phyloP scores from a whole-genome alignment of 2,888 invertebrate species.

The Synanthedon tipuliformis region DNA sequence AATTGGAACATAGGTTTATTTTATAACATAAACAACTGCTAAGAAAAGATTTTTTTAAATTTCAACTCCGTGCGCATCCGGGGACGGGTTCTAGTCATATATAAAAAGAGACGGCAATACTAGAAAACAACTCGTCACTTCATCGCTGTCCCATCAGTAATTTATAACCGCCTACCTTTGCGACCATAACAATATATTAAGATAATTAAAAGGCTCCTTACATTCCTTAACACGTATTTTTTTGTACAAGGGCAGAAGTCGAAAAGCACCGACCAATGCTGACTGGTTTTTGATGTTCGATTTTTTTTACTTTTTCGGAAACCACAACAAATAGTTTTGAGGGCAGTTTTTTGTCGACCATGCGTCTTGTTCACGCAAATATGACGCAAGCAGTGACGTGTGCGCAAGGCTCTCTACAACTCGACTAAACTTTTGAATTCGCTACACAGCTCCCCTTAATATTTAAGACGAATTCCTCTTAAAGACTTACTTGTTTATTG shows the following conservation, averaged over 20 bases:
- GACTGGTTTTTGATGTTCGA: conserved; percentile 61
- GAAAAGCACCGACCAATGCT: conserved; percentile 65
- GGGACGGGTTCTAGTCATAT: no score
- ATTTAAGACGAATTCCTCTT: background rate
- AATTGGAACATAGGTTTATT: no score
- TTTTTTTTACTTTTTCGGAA: conserved; percentile 59
- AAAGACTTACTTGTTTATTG: background rate
- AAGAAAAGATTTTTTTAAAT: no score
- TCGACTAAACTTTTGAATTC: no score
- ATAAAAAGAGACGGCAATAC: no score
- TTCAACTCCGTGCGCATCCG: no score
- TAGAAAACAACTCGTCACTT: conserved; percentile 25
- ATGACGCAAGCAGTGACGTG: conserved; percentile 8
- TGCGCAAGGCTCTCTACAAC: no score
- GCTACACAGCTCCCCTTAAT: conserved; percentile 2
- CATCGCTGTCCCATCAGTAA: conserved; percentile 39
- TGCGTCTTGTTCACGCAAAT: conserved; percentile 53
- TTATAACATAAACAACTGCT: no score
- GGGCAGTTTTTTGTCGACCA: conserved; percentile 58
- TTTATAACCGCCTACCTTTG: conserved; percentile 62
- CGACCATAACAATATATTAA: conserved; percentile 68
- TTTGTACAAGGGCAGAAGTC: conserved; percentile 59
- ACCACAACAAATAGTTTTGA: conserved; percentile 65
- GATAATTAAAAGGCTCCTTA: conserved; percentile 70
- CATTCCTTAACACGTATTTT: conserved; percentile 69